phyloP scores from a whole-genome alignment of 2,113 vertebrate species.

The Murina feae region DNA sequence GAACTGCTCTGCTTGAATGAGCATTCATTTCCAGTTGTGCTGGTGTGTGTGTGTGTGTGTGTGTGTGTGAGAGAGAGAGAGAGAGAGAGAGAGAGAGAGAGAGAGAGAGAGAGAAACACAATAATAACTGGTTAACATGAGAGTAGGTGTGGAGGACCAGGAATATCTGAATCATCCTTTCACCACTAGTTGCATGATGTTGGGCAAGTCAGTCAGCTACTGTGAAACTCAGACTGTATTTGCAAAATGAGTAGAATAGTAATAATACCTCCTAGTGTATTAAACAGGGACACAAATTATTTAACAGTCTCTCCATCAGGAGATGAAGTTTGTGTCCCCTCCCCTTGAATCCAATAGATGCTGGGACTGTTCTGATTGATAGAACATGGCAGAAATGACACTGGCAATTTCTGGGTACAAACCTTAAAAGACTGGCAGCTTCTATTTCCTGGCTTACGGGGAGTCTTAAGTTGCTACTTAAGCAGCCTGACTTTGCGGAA shows the following conservation, averaged over 20 bases:
- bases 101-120: background rate
- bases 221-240: background rate
- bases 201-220: background rate
- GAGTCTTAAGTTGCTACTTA: background rate
- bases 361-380: background rate
- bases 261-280: background rate
- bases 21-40: constrained; percentile 56
- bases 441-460: background rate
- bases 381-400: background rate
- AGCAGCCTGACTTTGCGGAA: background rate
- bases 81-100: background rate
- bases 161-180: constrained; percentile 19
- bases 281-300: background rate
- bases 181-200: background rate
- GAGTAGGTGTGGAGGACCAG: background rate
- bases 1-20: constrained; percentile 54
- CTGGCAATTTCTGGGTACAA: background rate
- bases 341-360: background rate
- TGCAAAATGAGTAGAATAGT: background rate
- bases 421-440: background rate
- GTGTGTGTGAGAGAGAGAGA: background rate
- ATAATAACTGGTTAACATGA: background rate
- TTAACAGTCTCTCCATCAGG: background rate
- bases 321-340: background rate
- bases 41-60: background rate